Evolutionary conservation across 35 echinoderm and acorn worm species (phyloP).

Genomic region (Apostichopus japonicus): DNA sequence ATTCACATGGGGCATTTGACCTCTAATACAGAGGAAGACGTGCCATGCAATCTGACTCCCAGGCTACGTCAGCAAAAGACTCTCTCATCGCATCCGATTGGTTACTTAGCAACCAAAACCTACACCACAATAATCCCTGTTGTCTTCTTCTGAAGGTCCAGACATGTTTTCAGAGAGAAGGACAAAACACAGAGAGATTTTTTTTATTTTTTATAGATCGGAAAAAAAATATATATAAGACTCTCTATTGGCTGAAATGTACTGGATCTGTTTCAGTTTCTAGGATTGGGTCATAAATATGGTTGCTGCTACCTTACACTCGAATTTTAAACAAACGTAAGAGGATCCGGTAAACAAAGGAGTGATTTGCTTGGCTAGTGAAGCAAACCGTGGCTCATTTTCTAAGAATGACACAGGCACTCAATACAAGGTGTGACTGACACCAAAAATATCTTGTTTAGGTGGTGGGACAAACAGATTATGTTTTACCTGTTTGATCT

Average conservation of each 20-base stretch:
- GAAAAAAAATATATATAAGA: neutral
- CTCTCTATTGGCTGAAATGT: neutral
- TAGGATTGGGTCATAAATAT: neutral
- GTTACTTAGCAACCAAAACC: neutral
- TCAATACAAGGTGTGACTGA: neutral
- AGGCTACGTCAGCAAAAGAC: neutral
- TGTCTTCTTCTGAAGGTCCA: neutral
- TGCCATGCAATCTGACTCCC: neutral
- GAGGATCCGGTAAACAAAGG: constrained; percentile 10
- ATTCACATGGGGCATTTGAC: neutral
- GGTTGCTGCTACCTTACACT: neutral
- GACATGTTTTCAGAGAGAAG: neutral
- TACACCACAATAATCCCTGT: neutral
- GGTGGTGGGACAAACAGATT: neutral
- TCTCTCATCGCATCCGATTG: neutral
- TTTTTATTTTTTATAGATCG: neutral
- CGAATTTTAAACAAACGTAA: neutral
- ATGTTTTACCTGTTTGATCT: neutral
- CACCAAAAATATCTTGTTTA: neutral
- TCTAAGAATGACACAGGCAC: neutral
- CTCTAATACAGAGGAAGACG: neutral
- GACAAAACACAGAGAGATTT: neutral
- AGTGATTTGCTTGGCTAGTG: neutral
- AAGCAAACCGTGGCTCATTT: neutral
- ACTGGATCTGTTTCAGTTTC: neutral